A percentile compares a stretch with the other conserved stretches of the same genome.
Conservation (phyloP, 2,888 invertebrate species). For the Sarcophaga carnaria region DNA sequence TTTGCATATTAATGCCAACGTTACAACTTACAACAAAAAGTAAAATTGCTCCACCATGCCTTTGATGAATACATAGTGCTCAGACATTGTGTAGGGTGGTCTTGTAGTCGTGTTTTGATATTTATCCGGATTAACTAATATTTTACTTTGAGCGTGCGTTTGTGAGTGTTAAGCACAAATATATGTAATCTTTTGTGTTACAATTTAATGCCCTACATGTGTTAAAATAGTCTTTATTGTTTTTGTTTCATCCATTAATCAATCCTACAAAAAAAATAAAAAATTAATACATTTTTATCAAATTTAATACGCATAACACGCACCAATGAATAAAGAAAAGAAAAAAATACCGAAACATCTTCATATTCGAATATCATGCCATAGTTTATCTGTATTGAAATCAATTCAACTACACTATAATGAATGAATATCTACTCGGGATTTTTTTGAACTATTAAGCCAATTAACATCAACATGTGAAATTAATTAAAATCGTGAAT, state of each 20-base stretch:
- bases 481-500: background rate
- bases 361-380: too few relatives aligned
- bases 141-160: background rate
- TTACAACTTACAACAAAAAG: too few relatives aligned
- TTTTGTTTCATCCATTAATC: conserved; percentile 18
- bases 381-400: background rate
- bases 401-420: background rate
- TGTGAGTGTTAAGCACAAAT: background rate
- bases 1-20: too few relatives aligned
- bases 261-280: background rate
- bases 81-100: too few relatives aligned
- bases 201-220: conserved; percentile 32
- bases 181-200: background rate
- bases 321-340: background rate
- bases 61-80: too few relatives aligned
- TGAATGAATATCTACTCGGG: background rate
- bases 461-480: conserved; percentile 27
- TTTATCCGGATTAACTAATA: background rate
- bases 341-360: background rate
- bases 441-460: background rate
- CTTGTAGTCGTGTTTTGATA: background rate
- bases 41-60: too few relatives aligned
- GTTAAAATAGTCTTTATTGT: conserved; percentile 1
- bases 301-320: conserved; percentile 32
- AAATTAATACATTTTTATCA: conserved; percentile 1